A percentile compares a stretch with the other conserved stretches of the same genome.
phyloP scores from a whole-genome alignment of 2,888 invertebrate species.

The Acanthosepion lycidas region DNA sequence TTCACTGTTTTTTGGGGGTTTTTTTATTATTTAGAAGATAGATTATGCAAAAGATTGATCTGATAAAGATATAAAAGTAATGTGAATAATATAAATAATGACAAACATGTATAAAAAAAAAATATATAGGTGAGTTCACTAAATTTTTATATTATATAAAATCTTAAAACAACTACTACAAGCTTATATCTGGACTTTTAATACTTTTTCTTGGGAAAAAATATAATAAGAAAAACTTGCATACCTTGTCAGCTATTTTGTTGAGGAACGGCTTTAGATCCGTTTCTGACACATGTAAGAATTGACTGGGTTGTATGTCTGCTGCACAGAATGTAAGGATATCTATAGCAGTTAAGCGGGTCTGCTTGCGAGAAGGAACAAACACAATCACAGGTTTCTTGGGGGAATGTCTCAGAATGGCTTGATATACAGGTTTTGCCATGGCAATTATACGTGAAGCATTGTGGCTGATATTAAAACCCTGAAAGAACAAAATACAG shows the following conservation, averaged over 20 bases:
- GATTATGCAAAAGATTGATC: no score
- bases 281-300: slow-evolving; percentile 86
- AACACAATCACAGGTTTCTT: slow-evolving; percentile 74
- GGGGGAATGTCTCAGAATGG: slow-evolving; percentile 81
- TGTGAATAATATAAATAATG: no score
- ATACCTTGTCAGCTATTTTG: slow-evolving; percentile 88
- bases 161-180: no score
- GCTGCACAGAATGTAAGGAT: slow-evolving; percentile 94
- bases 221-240: neutral
- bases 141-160: no score
- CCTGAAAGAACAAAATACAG: slow-evolving; percentile 77
- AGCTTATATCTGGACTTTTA: no score
- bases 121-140: no score
- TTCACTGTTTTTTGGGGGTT: no score
- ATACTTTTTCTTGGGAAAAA: no score
- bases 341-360: slow-evolving; percentile 95
- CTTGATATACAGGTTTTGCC: slow-evolving; percentile 97
- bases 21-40: no score
- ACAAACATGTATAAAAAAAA: no score
- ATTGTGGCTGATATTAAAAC: slow-evolving; percentile 98
- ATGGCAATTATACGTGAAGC: slow-evolving; percentile 96
- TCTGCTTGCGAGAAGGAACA: slow-evolving; percentile 85
- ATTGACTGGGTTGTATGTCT: slow-evolving; percentile 87
- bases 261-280: slow-evolving; percentile 92
- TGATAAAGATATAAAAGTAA: no score